Evolutionary conservation across 1,140 invertebrate genomes (phyloP).

Genomic region (Chrysopa pallens): DNA sequence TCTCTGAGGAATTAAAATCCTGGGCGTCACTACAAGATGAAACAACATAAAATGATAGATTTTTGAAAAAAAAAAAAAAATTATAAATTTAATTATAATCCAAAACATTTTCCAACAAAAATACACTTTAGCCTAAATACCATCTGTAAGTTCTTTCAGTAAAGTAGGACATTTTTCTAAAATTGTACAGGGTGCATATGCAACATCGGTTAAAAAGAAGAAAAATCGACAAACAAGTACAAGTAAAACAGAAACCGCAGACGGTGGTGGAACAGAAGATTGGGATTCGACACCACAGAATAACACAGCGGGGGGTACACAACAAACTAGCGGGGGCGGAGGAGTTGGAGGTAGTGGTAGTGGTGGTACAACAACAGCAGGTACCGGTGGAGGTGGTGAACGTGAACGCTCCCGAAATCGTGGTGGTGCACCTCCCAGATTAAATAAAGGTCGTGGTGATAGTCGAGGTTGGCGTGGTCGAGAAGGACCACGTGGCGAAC

Average conservation of each 20-base stretch:
- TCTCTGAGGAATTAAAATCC: no score
- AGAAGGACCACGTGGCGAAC: constrained; percentile 12
- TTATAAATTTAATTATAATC: no score
- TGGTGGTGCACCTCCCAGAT: constrained; percentile 13
- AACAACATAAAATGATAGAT: no score
- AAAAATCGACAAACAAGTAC: constrained; percentile 46
- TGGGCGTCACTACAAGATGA: no score
- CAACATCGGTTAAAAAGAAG: constrained; percentile 68
- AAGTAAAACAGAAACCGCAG: constrained; percentile 22
- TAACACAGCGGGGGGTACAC: constrained; percentile 8
- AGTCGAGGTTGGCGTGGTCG: constrained; percentile 15
- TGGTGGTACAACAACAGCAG: constrained; percentile 19
- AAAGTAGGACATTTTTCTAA: no score
- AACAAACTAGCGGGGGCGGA: constrained; percentile 17
- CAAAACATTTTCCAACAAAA: no score
- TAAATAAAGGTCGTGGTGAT: constrained; percentile 14
- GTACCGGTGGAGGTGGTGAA: constrained; percentile 6
- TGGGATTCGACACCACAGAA: constrained; percentile 13
- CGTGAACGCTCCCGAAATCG: constrained; percentile 21
- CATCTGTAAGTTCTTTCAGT: no score
- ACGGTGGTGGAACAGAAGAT: constrained; percentile 8
- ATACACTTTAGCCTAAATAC: no score
- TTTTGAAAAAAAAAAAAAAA: no score
- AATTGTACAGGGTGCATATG: constrained; percentile 7
- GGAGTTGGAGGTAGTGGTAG: constrained; percentile 22